phyloP scores from a whole-genome alignment of 2,113 vertebrate species.

The Damaliscus lunatus region DNA sequence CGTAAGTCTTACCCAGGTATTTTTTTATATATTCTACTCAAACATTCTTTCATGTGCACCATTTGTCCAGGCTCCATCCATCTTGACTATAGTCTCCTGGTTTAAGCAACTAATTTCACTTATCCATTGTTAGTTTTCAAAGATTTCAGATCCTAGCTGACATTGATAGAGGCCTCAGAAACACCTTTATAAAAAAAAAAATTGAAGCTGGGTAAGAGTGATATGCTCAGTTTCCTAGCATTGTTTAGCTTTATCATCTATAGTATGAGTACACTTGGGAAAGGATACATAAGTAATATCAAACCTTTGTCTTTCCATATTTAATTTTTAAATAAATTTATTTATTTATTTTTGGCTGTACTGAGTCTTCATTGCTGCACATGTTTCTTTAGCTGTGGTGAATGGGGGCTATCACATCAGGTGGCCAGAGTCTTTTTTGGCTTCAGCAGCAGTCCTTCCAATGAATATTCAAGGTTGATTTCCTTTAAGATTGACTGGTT shows the following conservation, averaged over 20 bases:
- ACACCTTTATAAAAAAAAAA: constrained; percentile 13
- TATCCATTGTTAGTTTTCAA: constrained; percentile 35
- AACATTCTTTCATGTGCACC: not conserved
- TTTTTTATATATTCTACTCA: not conserved
- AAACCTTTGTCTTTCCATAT: not conserved
- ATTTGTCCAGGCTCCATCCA: not conserved
- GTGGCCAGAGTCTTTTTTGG: not conserved
- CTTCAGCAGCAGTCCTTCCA: not conserved
- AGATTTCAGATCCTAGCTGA: not conserved
- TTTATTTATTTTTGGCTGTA: not conserved
- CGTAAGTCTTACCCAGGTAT: not conserved
- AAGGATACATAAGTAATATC: not conserved
- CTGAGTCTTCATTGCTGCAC: not conserved
- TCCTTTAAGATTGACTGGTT: not conserved
- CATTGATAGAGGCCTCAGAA: not conserved
- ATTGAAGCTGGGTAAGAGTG: not conserved
- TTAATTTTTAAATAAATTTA: constrained; percentile 8
- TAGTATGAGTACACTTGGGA: not conserved
- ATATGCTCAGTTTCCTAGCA: not conserved
- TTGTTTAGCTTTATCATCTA: constrained; percentile 30
- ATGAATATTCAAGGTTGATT: not conserved
- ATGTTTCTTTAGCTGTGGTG: not conserved
- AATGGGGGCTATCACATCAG: not conserved
- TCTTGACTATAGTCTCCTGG: constrained; percentile 24
- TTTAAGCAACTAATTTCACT: not conserved